Evolutionary conservation across 1,140 invertebrate genomes (phyloP).

Genomic region (Bombus fervidus): DNA sequence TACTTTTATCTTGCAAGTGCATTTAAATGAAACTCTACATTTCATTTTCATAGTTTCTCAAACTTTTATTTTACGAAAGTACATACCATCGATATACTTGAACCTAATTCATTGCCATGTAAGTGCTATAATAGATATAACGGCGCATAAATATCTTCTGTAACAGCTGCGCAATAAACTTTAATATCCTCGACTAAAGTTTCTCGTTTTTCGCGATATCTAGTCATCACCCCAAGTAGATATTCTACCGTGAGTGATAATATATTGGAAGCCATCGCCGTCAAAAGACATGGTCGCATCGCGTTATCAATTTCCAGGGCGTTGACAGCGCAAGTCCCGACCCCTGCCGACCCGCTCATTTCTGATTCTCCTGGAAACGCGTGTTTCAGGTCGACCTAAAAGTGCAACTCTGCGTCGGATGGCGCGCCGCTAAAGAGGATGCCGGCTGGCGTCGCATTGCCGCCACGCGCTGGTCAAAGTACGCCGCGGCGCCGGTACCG

Average conservation of each 20-base stretch:
- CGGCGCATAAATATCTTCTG: too few species aligned
- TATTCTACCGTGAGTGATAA: neutral
- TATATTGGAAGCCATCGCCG: too few species aligned
- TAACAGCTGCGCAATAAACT: neutral
- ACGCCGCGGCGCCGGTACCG: slow-evolving; percentile 42
- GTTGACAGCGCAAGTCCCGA: neutral
- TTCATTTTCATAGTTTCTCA: too few species aligned
- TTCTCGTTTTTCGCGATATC: neutral
- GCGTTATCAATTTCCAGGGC: neutral
- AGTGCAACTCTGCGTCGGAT: neutral
- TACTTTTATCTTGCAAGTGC: too few species aligned
- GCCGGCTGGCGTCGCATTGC: neutral
- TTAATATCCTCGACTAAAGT: neutral
- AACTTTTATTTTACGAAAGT: too few species aligned
- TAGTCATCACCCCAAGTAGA: too few species aligned
- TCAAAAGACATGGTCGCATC: neutral
- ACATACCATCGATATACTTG: too few species aligned
- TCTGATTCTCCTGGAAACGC: slow-evolving; percentile 23
- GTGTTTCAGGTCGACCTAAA: slow-evolving; percentile 15
- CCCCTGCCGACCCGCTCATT: slow-evolving; percentile 6
- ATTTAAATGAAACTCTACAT: too few species aligned
- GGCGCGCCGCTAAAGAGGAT: slow-evolving; percentile 4
- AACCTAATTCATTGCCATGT: neutral
- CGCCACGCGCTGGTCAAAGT: slow-evolving; percentile 45
- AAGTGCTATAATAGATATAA: neutral